Percentiles rank a stretch among this genome's conserved stretches.
Evolutionary conservation across 2,113 vertebrate genomes (phyloP).

Genomic region (Cisticola juncidis): DNA sequence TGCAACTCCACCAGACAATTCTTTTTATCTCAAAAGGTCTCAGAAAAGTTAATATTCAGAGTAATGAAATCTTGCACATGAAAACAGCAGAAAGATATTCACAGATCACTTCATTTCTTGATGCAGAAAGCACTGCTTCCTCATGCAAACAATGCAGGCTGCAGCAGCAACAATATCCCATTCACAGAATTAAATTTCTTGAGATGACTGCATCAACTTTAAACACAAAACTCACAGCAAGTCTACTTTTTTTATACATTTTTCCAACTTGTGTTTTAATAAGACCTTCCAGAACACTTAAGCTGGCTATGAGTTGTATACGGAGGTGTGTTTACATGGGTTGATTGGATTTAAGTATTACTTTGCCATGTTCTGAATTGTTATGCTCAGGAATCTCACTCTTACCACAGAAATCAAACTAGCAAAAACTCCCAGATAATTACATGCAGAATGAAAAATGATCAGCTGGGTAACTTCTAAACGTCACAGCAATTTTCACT

Average conservation of each 20-base stretch:
- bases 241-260: not conserved
- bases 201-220: not conserved
- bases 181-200: not conserved
- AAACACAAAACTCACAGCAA: not conserved
- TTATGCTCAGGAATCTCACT: not conserved
- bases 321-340: not conserved
- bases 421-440: not conserved
- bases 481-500: not conserved
- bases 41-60: not conserved
- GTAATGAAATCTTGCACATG: not conserved
- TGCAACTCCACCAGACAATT: not conserved
- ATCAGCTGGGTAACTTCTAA: not conserved
- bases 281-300: not conserved
- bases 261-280: not conserved
- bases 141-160: not conserved
- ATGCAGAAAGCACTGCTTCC: not conserved
- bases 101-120: not conserved
- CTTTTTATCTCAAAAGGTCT: not conserved
- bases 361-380: not conserved
- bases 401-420: not conserved
- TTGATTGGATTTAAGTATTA: not conserved
- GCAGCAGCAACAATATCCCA: not conserved
- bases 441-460: accelerated
- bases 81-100: not conserved
- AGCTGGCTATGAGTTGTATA: not conserved